Base-by-base conservation (phyloP, 2,888 invertebrate genomes). In the Sphaeridia pumilis region DNA sequence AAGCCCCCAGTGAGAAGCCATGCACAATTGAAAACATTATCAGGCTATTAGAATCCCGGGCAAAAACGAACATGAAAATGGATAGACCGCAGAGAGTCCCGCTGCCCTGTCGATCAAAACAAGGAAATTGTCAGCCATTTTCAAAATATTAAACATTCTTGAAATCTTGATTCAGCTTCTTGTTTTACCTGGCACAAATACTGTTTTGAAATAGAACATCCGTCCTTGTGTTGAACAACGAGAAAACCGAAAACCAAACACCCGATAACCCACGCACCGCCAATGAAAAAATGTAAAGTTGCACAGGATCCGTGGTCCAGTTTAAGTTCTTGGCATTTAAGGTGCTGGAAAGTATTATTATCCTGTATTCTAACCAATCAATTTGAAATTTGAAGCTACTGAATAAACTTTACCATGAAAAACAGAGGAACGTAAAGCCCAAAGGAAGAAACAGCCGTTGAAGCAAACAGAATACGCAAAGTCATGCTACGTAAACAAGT, bases 381-480 rank as follows among this genome's bases (percentile, higher is more conserved):
- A 10, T 31, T 31, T 31, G 31, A 31, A 31, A 31, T 31, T 14
- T 31, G 14, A 31, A 10, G 31, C 31, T n/a, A n/a, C n/a, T n/a
- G n/a, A 31, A 31, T 31, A 14, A 20, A 21, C 21, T 70, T 71
- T 68, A 78, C 78, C 72, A 88, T 72, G 69, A 85, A 83, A 69
- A 87, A 83, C 65, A 88, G 80, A 1, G 88, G 88, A 1, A 87
- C 84, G 68, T 85, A 84, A 65, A 87, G 82, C 22, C 88, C 88
- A 67, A 87, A 82, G 7, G 86, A 83, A 47, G 78, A 76, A 54
- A 87, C 81, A 3, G 83, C 82, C 1, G 86, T 84, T 5, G 87
- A 86, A 66, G 84, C 76, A 55, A 89, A 75, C 54, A 89, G 73
- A 64, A 87, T 86, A 65, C 86, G 79, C 38, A 88, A 82, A 34